A percentile compares a stretch with the other conserved stretches of the same genome.
Conservation (phyloP, 1,140 invertebrate genomes). For the Hycleus phaleratus region DNA sequence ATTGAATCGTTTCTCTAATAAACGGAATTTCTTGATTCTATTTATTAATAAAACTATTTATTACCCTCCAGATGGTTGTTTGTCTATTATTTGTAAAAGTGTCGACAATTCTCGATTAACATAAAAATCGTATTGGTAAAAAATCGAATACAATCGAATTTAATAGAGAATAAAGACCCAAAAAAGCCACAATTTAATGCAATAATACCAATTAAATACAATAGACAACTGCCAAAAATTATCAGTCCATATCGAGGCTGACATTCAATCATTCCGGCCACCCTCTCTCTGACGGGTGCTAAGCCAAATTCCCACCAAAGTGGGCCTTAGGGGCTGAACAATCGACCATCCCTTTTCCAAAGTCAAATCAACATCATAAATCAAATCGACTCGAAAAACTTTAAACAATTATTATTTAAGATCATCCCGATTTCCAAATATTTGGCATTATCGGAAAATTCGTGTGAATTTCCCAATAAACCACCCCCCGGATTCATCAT, state of each 20-base stretch:
- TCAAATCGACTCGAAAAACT: neutral
- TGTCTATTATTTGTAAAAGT: neutral
- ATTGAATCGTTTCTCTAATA: too few relatives aligned
- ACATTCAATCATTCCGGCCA: constrained; percentile 24
- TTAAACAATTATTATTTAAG: neutral
- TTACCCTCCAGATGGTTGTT: neutral
- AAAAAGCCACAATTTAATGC: constrained; percentile 22
- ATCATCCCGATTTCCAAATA: neutral
- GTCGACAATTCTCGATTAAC: neutral
- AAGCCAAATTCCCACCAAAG: constrained; percentile 27
- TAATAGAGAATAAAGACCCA: constrained; percentile 1
- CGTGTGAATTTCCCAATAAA: neutral
- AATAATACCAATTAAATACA: constrained; percentile 25
- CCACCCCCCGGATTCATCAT: neutral
- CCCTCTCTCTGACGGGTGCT: constrained; percentile 25
- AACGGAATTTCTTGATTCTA: too few relatives aligned
- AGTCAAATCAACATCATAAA: neutral
- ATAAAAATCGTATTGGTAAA: neutral
- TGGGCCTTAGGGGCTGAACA: constrained; percentile 21
- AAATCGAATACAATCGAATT: constrained; percentile 4
- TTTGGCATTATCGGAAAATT: neutral
- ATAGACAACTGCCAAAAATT: constrained; percentile 24
- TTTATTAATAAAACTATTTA: neutral
- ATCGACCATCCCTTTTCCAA: constrained; percentile 15
- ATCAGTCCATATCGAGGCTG: constrained; percentile 23